Percentiles rank a stretch among this genome's conserved stretches.
Evolutionary conservation across 2,797 vertebrate species (phyloP).

Genomic region (Pipistrellus pipistrellus): DNA sequence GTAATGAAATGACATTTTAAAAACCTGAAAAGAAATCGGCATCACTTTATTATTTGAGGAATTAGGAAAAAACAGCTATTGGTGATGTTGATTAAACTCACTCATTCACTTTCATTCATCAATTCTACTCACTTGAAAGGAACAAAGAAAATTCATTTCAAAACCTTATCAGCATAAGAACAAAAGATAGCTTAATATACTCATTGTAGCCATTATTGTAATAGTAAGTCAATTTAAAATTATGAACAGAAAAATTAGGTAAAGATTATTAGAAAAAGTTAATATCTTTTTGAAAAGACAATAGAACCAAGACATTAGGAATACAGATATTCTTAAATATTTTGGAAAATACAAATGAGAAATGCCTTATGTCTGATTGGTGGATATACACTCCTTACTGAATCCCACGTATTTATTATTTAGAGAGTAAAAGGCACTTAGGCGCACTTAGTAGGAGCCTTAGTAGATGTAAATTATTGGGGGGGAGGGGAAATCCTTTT

Average conservation of each 20-base stretch:
- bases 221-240: background rate
- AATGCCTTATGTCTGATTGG: conserved; percentile 20
- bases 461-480: conserved; percentile 68
- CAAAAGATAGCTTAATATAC: background rate
- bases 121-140: background rate
- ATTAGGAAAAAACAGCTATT: background rate
- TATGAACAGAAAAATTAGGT: background rate
- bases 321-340: background rate
- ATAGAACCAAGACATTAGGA: background rate
- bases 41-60: background rate
- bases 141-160: conserved; percentile 53
- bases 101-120: conserved; percentile 12
- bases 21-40: background rate
- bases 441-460: background rate
- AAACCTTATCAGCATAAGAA: conserved; percentile 29
- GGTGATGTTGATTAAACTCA: background rate
- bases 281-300: conserved; percentile 25
- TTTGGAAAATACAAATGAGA: conserved; percentile 51
- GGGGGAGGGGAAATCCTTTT: conserved; percentile 67
- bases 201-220: background rate
- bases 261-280: background rate
- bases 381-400: background rate
- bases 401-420: background rate
- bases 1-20: background rate
- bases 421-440: background rate